Conservation (phyloP, 30 jellyfish, hydroid and myxozoan species). For the Mastigias papua region DNA sequence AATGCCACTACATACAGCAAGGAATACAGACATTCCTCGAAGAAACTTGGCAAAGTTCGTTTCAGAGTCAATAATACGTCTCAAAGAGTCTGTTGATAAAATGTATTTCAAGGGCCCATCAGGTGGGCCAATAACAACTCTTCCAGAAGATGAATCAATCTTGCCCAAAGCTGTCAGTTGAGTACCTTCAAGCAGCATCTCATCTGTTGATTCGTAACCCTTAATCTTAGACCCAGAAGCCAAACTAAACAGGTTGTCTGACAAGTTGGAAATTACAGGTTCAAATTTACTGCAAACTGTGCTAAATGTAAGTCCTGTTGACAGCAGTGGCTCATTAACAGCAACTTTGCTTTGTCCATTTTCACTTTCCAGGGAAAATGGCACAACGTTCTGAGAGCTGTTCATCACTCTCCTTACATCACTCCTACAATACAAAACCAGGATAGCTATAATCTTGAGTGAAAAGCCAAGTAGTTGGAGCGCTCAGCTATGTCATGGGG, state of each 20-base stretch:
- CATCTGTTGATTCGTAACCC: constrained; percentile 82
- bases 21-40: constrained; percentile 43
- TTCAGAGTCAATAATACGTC: constrained; percentile 45
- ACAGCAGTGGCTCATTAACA: constrained; percentile 67
- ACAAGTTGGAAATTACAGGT: constrained; percentile 44
- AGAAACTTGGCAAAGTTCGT: constrained; percentile 2
- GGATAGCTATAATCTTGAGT: too few species aligned
- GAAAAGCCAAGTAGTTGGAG: too few species aligned
- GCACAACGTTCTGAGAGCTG: constrained; percentile 48
- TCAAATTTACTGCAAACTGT: constrained; percentile 52
- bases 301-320: constrained; percentile 47
- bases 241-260: constrained; percentile 52
- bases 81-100: constrained; percentile 65
- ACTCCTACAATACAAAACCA: constrained; percentile 54
- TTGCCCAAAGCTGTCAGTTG: constrained; percentile 78
- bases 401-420: constrained; percentile 49
- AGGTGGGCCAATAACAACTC: constrained; percentile 48
- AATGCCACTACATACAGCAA: constrained; percentile 52
- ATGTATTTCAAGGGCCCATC: constrained; percentile 58
- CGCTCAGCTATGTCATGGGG: too few species aligned
- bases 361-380: constrained; percentile 59
- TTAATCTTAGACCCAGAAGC: constrained; percentile 75
- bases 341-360: constrained; percentile 37
- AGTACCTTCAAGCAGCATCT: constrained; percentile 71
- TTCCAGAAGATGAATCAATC: constrained; percentile 38